Conservation (phyloP, 2,888 invertebrate genomes). For the Agonum fuliginosum region DNA sequence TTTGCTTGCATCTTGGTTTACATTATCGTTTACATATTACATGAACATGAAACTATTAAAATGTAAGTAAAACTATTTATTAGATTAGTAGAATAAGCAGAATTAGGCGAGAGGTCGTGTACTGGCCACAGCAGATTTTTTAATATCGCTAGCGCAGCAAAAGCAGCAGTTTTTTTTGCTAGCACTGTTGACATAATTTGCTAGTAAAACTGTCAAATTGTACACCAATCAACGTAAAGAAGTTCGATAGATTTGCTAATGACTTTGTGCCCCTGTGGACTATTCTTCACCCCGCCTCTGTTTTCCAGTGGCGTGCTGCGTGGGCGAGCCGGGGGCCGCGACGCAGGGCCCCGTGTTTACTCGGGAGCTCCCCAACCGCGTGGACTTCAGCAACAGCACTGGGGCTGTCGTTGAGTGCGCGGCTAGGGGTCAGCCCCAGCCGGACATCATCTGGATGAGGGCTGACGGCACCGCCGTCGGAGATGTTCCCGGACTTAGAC, state of each 20-base stretch:
- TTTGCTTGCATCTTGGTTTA: too few species aligned
- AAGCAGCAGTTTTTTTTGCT: too few species aligned
- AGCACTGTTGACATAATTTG: too few species aligned
- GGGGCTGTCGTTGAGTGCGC: constrained; percentile 95
- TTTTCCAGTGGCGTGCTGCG: constrained; percentile 34
- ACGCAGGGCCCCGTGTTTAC: constrained; percentile 89
- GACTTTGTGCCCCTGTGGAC: neutral
- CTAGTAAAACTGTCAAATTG: too few species aligned
- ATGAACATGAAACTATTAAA: too few species aligned
- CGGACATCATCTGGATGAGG: constrained; percentile 95
- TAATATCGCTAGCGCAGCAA: too few species aligned
- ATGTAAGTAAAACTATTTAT: too few species aligned
- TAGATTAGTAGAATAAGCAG: too few species aligned
- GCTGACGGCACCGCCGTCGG: constrained; percentile 93
- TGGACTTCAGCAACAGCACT: constrained; percentile 95
- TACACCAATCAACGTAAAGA: too few species aligned
- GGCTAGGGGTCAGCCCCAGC: constrained; percentile 91
- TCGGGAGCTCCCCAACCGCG: constrained; percentile 92
- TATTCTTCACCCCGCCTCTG: neutral
- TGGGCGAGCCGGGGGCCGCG: constrained; percentile 21
- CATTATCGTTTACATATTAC: too few species aligned
- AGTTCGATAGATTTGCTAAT: neutral
- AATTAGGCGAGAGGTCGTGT: too few species aligned
- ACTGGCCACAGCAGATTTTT: too few species aligned
- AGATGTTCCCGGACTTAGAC: constrained; percentile 90